These are phyloP conservation scores for Drosophila virilis DNA, from an alignment of 1,140 invertebrate genomes.

Conservation along the genomic window DNA sequence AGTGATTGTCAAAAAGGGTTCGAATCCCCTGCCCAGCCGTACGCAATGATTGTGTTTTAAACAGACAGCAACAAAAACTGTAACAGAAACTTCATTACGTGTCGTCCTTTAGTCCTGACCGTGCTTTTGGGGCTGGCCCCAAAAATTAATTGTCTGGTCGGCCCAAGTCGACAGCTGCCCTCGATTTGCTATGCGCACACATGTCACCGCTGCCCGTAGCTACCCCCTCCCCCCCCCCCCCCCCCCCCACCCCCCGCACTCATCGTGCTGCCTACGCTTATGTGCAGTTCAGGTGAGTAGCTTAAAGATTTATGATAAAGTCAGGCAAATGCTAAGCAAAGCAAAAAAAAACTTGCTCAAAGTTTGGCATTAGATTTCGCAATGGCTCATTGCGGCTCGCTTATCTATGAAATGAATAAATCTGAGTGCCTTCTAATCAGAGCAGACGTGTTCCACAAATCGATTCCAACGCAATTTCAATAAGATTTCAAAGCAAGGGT, in stretches of 20 bases:
- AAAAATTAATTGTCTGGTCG: slow-evolving; percentile 78
- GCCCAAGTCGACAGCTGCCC: slow-evolving; percentile 68
- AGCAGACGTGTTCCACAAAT: slow-evolving; percentile 39
- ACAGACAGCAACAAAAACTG: slow-evolving; percentile 41
- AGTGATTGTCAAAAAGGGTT: slow-evolving; percentile 74
- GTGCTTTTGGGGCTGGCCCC: slow-evolving; percentile 44
- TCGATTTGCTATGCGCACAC: slow-evolving; percentile 68
- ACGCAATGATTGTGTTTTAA: slow-evolving; percentile 63
- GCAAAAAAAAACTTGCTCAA: slow-evolving; percentile 63
- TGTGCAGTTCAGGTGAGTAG: slow-evolving; percentile 36
- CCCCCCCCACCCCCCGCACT: neutral
- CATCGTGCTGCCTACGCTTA: too few relatives aligned
- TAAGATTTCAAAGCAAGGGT: neutral
- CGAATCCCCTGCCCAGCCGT: slow-evolving; percentile 14
- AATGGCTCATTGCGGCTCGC: slow-evolving; percentile 68
- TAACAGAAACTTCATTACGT: slow-evolving; percentile 63
- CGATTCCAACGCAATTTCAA: slow-evolving; percentile 18
- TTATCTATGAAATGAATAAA: slow-evolving; percentile 78
- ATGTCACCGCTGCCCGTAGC: slow-evolving; percentile 54
- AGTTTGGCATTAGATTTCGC: slow-evolving; percentile 67
- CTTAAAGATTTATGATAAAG: slow-evolving; percentile 82
- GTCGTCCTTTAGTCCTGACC: slow-evolving; percentile 23
- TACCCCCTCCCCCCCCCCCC: neutral
- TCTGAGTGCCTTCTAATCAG: slow-evolving; percentile 47
- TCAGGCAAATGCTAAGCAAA: slow-evolving; percentile 41